Conservation (phyloP, 2,113 vertebrate species). For the Sebastes schlegelii region DNA sequence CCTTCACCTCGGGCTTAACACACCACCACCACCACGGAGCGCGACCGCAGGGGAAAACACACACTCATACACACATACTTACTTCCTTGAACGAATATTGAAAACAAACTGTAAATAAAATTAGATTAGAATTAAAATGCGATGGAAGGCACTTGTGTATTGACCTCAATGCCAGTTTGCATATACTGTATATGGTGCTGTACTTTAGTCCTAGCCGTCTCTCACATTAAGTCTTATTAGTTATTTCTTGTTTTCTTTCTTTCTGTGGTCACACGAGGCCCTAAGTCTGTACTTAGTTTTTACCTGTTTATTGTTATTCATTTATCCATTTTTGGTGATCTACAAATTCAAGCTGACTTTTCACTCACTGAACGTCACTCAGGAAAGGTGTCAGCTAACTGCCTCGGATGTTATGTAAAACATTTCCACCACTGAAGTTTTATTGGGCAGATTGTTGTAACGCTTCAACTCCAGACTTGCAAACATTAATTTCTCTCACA, state of each 20-base stretch:
- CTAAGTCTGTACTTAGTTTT: neutral
- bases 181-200: neutral
- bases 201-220: neutral
- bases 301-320: neutral
- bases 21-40: conserved; percentile 4
- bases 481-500: conserved; percentile 27
- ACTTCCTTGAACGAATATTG: neutral
- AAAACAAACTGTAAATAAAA: neutral
- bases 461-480: conserved; percentile 35
- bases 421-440: conserved; percentile 36
- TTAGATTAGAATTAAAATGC: neutral
- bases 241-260: neutral
- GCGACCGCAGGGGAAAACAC: neutral
- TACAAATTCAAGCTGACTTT: neutral
- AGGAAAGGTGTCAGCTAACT: conserved; percentile 41
- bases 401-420: conserved; percentile 30
- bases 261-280: too few species aligned
- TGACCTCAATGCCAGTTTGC: neutral
- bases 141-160: neutral
- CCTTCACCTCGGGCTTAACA: conserved; percentile 42
- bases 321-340: neutral
- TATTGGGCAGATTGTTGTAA: conserved; percentile 26
- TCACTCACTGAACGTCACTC: conserved; percentile 10
- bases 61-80: too few species aligned
- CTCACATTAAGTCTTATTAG: neutral